Evolutionary conservation across 2,113 vertebrate genomes (phyloP).

Genomic region (Sinocyclocheilus rhinocerous): DNA sequence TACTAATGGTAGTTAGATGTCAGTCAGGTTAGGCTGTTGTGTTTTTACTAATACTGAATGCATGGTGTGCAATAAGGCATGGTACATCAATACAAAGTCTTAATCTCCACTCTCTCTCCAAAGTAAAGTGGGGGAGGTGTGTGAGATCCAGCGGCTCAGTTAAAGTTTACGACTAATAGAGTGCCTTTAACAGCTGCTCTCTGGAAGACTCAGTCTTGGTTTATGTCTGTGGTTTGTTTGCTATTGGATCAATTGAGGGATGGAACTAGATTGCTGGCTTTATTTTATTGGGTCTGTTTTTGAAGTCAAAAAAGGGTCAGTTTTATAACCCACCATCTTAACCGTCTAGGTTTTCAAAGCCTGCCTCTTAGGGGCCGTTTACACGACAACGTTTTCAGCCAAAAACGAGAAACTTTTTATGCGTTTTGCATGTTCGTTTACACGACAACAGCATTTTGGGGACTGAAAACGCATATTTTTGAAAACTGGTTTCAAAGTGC

Average conservation of each 20-base stretch:
- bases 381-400: too few relatives aligned
- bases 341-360: constrained; percentile 15
- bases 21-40: constrained; percentile 2
- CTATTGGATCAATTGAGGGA: constrained; percentile 9
- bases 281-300: constrained; percentile 43
- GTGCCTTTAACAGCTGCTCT: background rate
- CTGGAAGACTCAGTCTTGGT: constrained; percentile 7
- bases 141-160: background rate
- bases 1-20: constrained; percentile 23
- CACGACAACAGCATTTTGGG: too few relatives aligned
- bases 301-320: constrained; percentile 40
- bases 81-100: background rate
- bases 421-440: too few relatives aligned
- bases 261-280: constrained; percentile 18
- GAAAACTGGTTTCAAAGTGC: too few relatives aligned
- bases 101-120: background rate
- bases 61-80: background rate
- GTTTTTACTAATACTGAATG: background rate
- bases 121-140: background rate
- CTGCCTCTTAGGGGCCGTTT: background rate
- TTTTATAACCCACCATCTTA: constrained; percentile 31
- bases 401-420: too few relatives aligned
- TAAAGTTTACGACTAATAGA: constrained; percentile 37
- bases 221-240: constrained; percentile 27
- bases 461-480: too few relatives aligned